Percentiles rank a stretch among this genome's conserved stretches.
Conservation (phyloP, 64 coral and sea anemone species). For the Stylophora pistillata region DNA sequence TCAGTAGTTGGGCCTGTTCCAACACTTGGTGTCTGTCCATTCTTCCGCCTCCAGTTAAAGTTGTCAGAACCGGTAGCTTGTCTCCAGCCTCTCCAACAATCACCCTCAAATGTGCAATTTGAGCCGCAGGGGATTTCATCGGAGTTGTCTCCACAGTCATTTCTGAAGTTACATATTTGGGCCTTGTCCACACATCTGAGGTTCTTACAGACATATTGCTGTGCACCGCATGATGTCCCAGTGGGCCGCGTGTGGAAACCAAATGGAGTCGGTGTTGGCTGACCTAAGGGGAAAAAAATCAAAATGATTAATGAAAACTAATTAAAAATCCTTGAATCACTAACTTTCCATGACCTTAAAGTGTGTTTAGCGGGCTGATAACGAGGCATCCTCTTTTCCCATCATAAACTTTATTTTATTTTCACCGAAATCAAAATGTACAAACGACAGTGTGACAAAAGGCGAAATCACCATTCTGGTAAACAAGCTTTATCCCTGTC, state of each 20-base stretch:
- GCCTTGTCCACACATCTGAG: slow-evolving; percentile 88
- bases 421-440: too few species aligned
- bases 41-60: slow-evolving; percentile 84
- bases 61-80: slow-evolving; percentile 82
- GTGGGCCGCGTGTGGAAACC: slow-evolving; percentile 94
- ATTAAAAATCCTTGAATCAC: neutral
- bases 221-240: slow-evolving; percentile 62
- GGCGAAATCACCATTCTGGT: too few species aligned
- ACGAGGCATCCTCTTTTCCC: too few species aligned
- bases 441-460: too few species aligned
- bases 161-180: slow-evolving; percentile 93
- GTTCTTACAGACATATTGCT: slow-evolving; percentile 88
- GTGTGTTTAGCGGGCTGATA: too few species aligned
- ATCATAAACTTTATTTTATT: too few species aligned
- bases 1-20: slow-evolving; percentile 82
- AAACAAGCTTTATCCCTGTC: neutral
- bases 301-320: neutral
- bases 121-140: slow-evolving; percentile 86
- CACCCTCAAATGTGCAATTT: slow-evolving; percentile 60
- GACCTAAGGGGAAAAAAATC: slow-evolving; percentile 43
- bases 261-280: slow-evolving; percentile 91
- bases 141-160: slow-evolving; percentile 95
- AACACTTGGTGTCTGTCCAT: slow-evolving; percentile 65
- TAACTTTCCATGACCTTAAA: too few species aligned
- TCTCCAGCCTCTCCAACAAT: slow-evolving; percentile 88